phyloP scores from a whole-genome alignment of 2,888 invertebrate genomes.

The Hypsopygia costalis region DNA sequence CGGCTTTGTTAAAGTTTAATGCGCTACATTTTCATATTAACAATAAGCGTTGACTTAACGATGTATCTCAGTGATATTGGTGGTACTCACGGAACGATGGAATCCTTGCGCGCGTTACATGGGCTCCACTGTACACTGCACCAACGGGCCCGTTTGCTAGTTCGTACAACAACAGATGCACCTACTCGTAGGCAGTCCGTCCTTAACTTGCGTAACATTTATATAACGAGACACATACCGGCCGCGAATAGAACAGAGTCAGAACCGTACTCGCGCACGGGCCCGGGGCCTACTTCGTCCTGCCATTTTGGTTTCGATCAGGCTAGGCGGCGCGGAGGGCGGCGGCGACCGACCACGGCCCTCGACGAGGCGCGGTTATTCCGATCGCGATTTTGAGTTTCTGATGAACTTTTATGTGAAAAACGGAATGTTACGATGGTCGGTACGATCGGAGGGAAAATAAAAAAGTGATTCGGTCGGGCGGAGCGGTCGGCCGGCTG shows the following conservation, averaged over 20 bases:
- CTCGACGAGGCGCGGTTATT: constrained; percentile 23
- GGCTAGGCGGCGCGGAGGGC: constrained; percentile 29
- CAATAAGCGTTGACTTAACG: constrained; percentile 2
- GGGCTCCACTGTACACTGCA: constrained; percentile 50
- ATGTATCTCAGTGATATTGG: background rate
- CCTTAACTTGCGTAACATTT: constrained; percentile 75
- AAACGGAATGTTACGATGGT: constrained; percentile 44
- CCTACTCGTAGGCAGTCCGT: constrained; percentile 55
- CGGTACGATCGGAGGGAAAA: constrained; percentile 61
- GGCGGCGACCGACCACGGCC: constrained; percentile 22
- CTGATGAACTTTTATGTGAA: constrained; percentile 37
- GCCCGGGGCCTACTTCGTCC: constrained; percentile 43
- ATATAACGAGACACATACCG: constrained; percentile 65
- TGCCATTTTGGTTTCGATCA: constrained; percentile 64
- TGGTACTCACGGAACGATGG: constrained; percentile 53
- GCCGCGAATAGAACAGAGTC: constrained; percentile 44
- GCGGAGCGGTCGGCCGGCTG: constrained; percentile 70
- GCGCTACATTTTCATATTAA: background rate
- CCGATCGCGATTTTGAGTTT: constrained; percentile 20
- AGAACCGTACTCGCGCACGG: constrained; percentile 49
- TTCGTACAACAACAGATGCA: constrained; percentile 46
- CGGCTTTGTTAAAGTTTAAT: constrained; percentile 19
- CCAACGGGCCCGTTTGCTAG: constrained; percentile 37
- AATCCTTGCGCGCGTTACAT: constrained; percentile 55
- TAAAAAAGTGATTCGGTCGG: constrained; percentile 66